A percentile compares a stretch with the other conserved stretches of the same genome.
Evolutionary conservation across 1,140 invertebrate species (phyloP).

Genomic region (Harlomillsia oculata): DNA sequence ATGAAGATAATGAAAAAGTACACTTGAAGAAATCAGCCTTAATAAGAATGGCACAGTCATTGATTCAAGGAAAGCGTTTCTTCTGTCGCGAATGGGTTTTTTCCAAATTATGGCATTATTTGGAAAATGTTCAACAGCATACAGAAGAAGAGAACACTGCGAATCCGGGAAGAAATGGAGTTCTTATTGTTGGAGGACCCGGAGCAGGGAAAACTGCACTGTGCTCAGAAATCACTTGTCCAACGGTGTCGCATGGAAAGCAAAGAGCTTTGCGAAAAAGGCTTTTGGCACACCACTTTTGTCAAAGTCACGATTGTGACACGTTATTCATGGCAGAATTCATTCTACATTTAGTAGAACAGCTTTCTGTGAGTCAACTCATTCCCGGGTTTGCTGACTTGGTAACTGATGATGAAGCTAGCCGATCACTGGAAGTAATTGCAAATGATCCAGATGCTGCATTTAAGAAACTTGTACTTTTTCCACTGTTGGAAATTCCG

Average conservation of each 20-base stretch:
- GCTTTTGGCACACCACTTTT: constrained; percentile 70
- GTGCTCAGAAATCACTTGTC: constrained; percentile 70
- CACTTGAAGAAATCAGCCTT: too few relatives aligned
- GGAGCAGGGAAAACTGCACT: constrained; percentile 71
- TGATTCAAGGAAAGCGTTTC: constrained; percentile 52
- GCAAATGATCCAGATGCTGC: constrained; percentile 72
- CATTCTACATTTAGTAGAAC: constrained; percentile 69
- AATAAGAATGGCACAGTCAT: constrained; percentile 36
- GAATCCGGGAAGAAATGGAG: constrained; percentile 48
- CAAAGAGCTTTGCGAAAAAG: constrained; percentile 62
- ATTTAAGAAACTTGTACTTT: constrained; percentile 75
- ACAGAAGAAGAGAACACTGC: constrained; percentile 47
- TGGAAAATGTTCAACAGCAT: constrained; percentile 58
- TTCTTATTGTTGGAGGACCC: constrained; percentile 71
- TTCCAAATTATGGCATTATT: constrained; percentile 78
- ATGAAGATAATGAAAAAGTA: too few relatives aligned
- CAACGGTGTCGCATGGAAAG: constrained; percentile 62
- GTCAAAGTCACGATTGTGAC: constrained; percentile 54
- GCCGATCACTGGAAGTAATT: constrained; percentile 13
- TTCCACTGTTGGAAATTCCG: constrained; percentile 73
- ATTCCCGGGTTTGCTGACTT: constrained; percentile 66
- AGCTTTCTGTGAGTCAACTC: constrained; percentile 51
- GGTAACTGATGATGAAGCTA: constrained; percentile 57
- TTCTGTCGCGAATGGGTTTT: constrained; percentile 89
- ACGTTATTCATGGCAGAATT: constrained; percentile 70